Conservation (phyloP, 2,888 invertebrate genomes). For the Busseola fusca region DNA sequence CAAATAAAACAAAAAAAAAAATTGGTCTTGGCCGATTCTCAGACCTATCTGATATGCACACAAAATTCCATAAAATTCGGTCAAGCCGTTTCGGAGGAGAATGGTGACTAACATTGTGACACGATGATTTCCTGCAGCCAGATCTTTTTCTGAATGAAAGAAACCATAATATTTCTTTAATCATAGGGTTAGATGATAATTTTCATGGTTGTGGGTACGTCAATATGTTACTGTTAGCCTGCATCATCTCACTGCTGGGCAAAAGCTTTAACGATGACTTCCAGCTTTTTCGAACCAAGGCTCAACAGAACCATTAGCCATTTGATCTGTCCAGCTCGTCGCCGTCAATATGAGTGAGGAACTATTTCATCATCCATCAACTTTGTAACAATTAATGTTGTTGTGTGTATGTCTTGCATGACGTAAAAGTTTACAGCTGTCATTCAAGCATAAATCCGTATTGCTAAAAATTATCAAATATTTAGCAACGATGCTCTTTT, state of each 20-base stretch:
- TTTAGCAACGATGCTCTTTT: slow-evolving; percentile 20
- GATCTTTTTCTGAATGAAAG: not conserved
- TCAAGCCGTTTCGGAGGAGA: too few species aligned
- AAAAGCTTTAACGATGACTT: too few species aligned
- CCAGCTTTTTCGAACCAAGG: too few species aligned
- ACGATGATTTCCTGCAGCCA: not conserved
- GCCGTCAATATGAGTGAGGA: not conserved
- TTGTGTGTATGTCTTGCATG: not conserved
- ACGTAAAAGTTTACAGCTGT: not conserved
- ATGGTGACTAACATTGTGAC: too few species aligned
- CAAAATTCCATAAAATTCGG: too few species aligned
- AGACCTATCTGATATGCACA: too few species aligned
- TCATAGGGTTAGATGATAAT: not conserved
- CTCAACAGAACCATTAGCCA: too few species aligned
- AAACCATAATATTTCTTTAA: not conserved
- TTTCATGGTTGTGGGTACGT: not conserved
- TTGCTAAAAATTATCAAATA: slow-evolving; percentile 23
- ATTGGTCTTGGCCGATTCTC: too few species aligned
- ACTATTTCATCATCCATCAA: not conserved
- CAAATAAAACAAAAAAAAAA: too few species aligned
- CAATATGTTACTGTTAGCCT: too few species aligned
- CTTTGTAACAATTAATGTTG: not conserved
- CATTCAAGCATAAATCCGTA: slow-evolving; percentile 30
- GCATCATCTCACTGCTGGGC: too few species aligned
- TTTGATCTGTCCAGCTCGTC: too few species aligned